Evolutionary conservation across 2,888 invertebrate genomes (phyloP).

Genomic region (Eulithis testata): DNA sequence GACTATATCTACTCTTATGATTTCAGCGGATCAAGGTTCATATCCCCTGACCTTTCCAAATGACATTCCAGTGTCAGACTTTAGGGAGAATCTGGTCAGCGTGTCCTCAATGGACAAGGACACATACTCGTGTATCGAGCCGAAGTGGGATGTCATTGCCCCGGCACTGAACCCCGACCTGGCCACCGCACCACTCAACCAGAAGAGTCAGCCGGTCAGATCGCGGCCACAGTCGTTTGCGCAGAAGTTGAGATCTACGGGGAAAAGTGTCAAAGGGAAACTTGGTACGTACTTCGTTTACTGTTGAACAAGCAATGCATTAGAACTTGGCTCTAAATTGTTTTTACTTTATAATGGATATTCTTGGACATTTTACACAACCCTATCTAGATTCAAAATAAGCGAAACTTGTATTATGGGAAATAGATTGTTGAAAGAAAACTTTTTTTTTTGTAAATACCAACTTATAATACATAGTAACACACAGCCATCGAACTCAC

Average conservation of each 20-base stretch:
- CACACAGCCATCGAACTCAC: too few relatives aligned
- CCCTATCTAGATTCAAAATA: too few relatives aligned
- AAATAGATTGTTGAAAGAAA: too few relatives aligned
- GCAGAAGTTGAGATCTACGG: slow-evolving; percentile 93
- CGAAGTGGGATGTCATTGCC: slow-evolving; percentile 65
- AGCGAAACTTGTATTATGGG: too few relatives aligned
- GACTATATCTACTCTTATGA: neutral
- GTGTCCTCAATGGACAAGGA: slow-evolving; percentile 73
- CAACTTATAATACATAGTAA: too few relatives aligned
- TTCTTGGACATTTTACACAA: too few relatives aligned
- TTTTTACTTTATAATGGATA: too few relatives aligned
- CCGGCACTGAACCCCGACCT: slow-evolving; percentile 47
- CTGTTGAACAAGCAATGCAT: neutral
- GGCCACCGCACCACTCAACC: slow-evolving; percentile 47
- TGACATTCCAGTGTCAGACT: slow-evolving; percentile 81
- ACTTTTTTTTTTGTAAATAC: too few relatives aligned
- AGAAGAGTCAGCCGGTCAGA: slow-evolving; percentile 50
- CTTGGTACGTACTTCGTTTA: slow-evolving; percentile 60
- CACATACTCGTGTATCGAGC: slow-evolving; percentile 61
- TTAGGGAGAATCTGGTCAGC: slow-evolving; percentile 85
- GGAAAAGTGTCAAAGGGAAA: slow-evolving; percentile 92
- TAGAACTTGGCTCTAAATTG: neutral
- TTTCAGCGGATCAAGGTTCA: slow-evolving; percentile 19
- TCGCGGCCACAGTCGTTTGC: slow-evolving; percentile 93
- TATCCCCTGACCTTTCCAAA: slow-evolving; percentile 14